Evolutionary conservation across 2,113 vertebrate species (phyloP).

Genomic region (Corvus hawaiiensis): DNA sequence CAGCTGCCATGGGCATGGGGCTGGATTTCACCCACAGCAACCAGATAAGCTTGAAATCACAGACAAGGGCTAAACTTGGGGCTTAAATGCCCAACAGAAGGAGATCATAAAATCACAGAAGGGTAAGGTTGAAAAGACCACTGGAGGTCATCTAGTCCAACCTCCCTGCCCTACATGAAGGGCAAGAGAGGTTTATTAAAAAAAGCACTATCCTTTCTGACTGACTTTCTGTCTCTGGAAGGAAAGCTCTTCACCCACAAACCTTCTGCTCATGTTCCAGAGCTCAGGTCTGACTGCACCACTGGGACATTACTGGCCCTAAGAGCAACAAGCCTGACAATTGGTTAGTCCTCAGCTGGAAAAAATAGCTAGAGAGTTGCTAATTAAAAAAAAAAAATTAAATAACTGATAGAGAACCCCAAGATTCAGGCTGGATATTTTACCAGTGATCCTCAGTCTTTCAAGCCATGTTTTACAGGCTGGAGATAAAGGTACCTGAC

Average conservation of each 20-base stretch:
- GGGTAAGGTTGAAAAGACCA: neutral
- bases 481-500: neutral
- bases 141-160: neutral
- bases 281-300: neutral
- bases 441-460: neutral
- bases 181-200: neutral
- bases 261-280: neutral
- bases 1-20: fast-evolving
- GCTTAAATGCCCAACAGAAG: neutral
- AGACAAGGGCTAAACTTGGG: neutral
- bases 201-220: neutral
- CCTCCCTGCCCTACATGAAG: neutral
- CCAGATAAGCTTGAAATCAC: neutral
- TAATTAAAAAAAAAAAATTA: neutral
- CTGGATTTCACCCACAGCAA: neutral
- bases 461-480: neutral
- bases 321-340: neutral
- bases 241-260: neutral
- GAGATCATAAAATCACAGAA: neutral
- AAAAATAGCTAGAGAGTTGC: neutral
- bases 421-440: neutral
- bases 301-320: neutral
- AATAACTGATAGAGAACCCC: neutral
- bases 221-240: neutral
- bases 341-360: neutral